Base-by-base conservation (phyloP, 2,113 vertebrate genomes). In the Cyprinodon variegatus region DNA sequence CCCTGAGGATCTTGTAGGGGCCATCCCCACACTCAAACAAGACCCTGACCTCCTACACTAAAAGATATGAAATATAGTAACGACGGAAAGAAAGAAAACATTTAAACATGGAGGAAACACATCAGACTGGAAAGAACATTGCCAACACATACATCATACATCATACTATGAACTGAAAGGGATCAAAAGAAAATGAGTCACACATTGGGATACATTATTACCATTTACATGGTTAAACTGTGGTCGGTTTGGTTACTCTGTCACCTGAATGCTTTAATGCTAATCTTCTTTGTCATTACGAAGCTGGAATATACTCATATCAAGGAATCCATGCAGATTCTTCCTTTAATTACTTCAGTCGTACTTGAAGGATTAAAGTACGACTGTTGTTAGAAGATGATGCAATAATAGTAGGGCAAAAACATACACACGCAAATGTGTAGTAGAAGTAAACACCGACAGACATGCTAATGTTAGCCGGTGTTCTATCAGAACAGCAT, bases 1-100 rank as follows among this genome's bases (percentile, higher is more conserved):
- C 83, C 70, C 86, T 1, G 46, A 83, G 75, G 83, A 89, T 68
- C 70, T 57, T 46, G 63, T 68, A 73, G 36, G 74, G 65, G 81
- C 84, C 83, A 70, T 79, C 70, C 72, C 84, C 66, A 61, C 57
- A 74, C 76, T 76, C 37, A 59, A 11, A 70, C n/a, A 70, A 77
- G 68, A 57, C 65, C 4, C 7, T 72, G 68, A 78, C 71, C 70
- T 78, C 74, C 66, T 37, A 61, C 78, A 60, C 68, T 39, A 43
- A 72, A 79, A 63, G 46, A 76, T 66, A 68, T 40, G 12, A 83
- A 80, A 71, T 29, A 20, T 67, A 71, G 62, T 71, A 50, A 72
- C 60, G 57, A 73, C 39, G 37, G 17, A 40, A 63, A 9, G 9
- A 39, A 40, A 57, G 7, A 20, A 57, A 57, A 57, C 50, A n/a